Evolutionary conservation across 2,888 invertebrate species (phyloP), one percentile per base, ranked within the genome.

Genomic region (Eledona agricola): DNA sequence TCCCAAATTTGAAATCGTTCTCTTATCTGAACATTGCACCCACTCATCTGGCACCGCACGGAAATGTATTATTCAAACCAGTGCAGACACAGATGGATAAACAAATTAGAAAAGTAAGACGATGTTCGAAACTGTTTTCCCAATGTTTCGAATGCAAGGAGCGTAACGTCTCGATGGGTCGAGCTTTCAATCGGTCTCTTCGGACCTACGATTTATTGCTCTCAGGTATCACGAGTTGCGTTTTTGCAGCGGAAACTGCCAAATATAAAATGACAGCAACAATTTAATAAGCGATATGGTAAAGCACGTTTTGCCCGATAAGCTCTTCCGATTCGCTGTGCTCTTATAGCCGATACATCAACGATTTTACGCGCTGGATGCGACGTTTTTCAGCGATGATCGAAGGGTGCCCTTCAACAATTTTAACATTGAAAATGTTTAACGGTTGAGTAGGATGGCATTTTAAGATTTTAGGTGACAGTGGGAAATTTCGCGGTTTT

Each of bases 251-350:
- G 35, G 55, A 52, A 58, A 55, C 55, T 46, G 58, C 58, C 63
- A 60, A 63, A 64, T 62, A 65, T 65, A 65, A 63, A 65, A 57
- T 65, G 65, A 66, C 65, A 59, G 59, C 58, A 55, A 57, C 66
- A 64, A 68, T 68, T 68, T 65, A 67, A 67, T 67, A 68, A 68
- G 60, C 59, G 59, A 56, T 53, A 58, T 56, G 55, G 56, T 56
- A 45, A 55, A 56, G 61, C 67, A 65, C 64, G 67, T 65, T 63
- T 17, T 63, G 64, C 63, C 32, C 43, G 62, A 62, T 64, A 65
- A 64, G 64, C 63, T 42, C 50, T 55, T 58, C 47, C 45, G 32
- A 11, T 13, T 42, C 29, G 29, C 6, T 35, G 35, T 35, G 22
- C 42, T 12, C 13, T 42, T 42, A 13, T 20, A 29, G 29, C 31